Evolutionary conservation across 2,797 vertebrate genomes (phyloP), one percentile per base, ranked within the genome.

Genomic region (Atherinosoma microstoma): DNA sequence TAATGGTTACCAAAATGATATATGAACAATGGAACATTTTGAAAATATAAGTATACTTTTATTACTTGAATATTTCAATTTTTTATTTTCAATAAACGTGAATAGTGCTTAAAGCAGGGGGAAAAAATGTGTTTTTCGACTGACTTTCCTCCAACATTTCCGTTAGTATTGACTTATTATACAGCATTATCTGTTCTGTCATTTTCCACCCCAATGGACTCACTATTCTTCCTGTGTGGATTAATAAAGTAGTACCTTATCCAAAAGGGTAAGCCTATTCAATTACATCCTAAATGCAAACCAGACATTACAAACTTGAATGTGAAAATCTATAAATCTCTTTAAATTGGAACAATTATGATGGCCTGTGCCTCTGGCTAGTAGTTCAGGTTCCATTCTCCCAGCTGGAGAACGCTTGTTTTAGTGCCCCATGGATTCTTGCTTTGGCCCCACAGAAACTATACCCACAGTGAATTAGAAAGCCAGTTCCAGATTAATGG

Each of bases 281-380:
- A 68, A 60, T 63, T 76, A 79, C 82, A 65, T 70, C 75, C 65
- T 22, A 84, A 84, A 90, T 84, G 67, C 70, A 87, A 89, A 89
- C 73, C 85, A 90, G 83, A 85, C 79, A 83, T 84, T 79, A 68
- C 86, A 88, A 66, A 91, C 87, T 81, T 83, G 60, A 84, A 89
- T 84, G 81, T 85, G 75, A 89, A 91, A 89, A 89, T 84, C 75
- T 84, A 89, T 85, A 87, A 87, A 87, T 80, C 79, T 76, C 73
- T 75, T 84, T 85, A 73, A 83, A 90, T 82, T 82, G 78, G 67
- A 65, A 74, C 80, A 87, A 89, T 90, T 90, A 87, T 62, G 71
- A 79, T 72, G 69, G 70, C 47, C 29, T 10, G 22, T 74, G 74
- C 68, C 49, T 73, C 58, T 57, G 69, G 76, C 73, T 61, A 54